Evolutionary conservation across 2,888 invertebrate species (phyloP), one percentile per base, ranked within the genome.

Genomic region (Allygus modestus): DNA sequence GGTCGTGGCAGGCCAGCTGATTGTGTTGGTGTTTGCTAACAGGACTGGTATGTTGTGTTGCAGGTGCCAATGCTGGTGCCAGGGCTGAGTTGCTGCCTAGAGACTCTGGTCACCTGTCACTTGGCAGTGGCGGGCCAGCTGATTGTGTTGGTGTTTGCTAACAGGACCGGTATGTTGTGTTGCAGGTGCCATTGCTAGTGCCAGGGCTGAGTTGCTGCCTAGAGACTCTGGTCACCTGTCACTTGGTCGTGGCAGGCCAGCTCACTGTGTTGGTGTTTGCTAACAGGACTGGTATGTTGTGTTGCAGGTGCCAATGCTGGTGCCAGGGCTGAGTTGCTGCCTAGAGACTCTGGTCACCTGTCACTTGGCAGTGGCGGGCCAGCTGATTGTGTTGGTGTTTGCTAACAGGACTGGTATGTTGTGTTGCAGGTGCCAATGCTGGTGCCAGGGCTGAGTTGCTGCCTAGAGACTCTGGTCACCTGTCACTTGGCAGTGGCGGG

Each of bases 1-100:
- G 85, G 92, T 92, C 37, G 89, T 92, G 23, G 90, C 92, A 12
- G 92, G 93, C 86, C 92, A 92, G 41, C 91, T 95, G 26, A 93
- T 94, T 89, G 94, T 95, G 65, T 5, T 65, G 23, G 7, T 65
- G 65, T 65, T 91, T 91, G n/a, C n/a, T n/a, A n/a, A n/a, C n/a
- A n/a, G n/a, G n/a, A n/a, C n/a, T n/a, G n/a, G n/a, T n/a, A n/a
- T n/a, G n/a, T n/a, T n/a, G n/a, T n/a, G n/a, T n/a, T n/a, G 17
- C 90, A 96, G 95, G 92, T 97, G 20, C 96, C 97, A 0, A 92
- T 96, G 85, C 92, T 98, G 51, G 93, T 95, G 0, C 95, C 96
- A 1, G 94, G 94, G 7, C 91, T 94, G 11, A 92, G 93, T 43
- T 94, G 95, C 86, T 92, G 93, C 85, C 94, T 95, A 89, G 94